Evolutionary conservation across 2,888 invertebrate species (phyloP), one percentile per base, ranked within the genome.

Genomic region (Melanostoma mellinum): DNA sequence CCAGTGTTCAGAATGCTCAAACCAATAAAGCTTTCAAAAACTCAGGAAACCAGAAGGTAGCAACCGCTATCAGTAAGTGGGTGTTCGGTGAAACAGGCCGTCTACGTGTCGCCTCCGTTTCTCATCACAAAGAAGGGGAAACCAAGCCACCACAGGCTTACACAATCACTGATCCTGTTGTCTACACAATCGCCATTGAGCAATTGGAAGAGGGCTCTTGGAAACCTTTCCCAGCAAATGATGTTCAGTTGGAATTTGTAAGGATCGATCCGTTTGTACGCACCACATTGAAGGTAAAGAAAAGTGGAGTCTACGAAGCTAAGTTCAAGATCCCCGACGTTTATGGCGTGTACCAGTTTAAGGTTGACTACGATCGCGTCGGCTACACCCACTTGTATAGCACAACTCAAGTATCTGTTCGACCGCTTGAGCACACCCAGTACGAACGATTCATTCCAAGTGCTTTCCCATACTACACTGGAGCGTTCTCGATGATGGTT

Each of bases 401-500:
- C 90, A 95, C 97, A 5, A 99, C 99, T 32, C 99, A 99, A 94
- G 96, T 99, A 30, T 99, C 99, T 0, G 99, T 99, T 6, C 94
- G 99, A 40, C 99, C 99, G 0, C 92, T 99, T 53, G 95, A 98
- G 89, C 99, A 99, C 92, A 99, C 99, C 0, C 98, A 99, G 91
- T 99, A 99, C 90, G 99, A 99, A 91, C 94, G 99, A 33, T 99
- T 99, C 92, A 99, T 99, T 88, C 96, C 96, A 0, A 97, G 98
- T 88, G 99, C 99, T 0, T 99, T 96, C 92, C 99, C 99, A 0
- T 99, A 99, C 92, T 99, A 99, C 90, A 95, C 96, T 35, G 98
- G 98, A 90, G 97, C 99, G 9, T 99, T 99, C 92, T 98, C 98
- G n/a, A 99, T 99, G 99, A 99, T 99, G 99, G 91, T 95, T 58